Percentiles rank a stretch among this genome's conserved stretches.
These are phyloP conservation scores for Cyclophora albipunctata DNA, from an alignment of 2,888 invertebrate species.

Conservation along the genomic window DNA sequence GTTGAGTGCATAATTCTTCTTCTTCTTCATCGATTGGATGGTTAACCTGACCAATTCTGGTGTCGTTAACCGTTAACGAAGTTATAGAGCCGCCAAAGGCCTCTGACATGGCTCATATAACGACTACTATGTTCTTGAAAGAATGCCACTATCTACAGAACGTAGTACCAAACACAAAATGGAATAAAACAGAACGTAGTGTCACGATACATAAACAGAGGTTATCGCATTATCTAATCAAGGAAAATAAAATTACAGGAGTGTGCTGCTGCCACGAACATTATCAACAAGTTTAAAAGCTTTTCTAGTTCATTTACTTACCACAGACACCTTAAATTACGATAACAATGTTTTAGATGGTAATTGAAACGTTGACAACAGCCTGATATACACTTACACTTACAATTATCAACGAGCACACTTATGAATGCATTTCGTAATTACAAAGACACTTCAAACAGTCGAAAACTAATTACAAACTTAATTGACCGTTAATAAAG, in stretches of 20 bases:
- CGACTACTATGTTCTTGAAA: conserved; percentile 12
- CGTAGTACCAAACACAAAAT: conserved; percentile 15
- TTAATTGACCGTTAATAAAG: too few species aligned
- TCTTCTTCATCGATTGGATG: too few species aligned
- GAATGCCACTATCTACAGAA: conserved; percentile 14
- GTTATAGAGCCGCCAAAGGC: too few species aligned
- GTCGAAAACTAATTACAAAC: neutral
- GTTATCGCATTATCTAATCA: conserved; percentile 33
- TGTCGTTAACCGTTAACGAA: too few species aligned
- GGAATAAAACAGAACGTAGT: conserved; percentile 17
- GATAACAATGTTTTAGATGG: conserved; percentile 20
- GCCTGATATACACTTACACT: neutral
- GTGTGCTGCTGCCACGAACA: conserved; percentile 17
- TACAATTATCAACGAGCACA: too few species aligned
- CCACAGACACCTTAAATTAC: conserved; percentile 17
- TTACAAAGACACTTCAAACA: too few species aligned
- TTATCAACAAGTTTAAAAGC: conserved; percentile 21
- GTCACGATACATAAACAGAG: conserved; percentile 25
- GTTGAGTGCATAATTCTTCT: too few species aligned
- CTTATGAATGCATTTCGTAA: too few species aligned
- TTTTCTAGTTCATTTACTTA: conserved; percentile 19
- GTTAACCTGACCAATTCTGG: too few species aligned
- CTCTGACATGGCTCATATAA: too few species aligned
- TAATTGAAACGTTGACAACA: conserved; percentile 15
- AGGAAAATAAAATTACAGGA: conserved; percentile 26